These are phyloP conservation scores for Pycnonotus jocosus DNA, from an alignment of 2,113 vertebrate genomes.

Conservation along the genomic window DNA sequence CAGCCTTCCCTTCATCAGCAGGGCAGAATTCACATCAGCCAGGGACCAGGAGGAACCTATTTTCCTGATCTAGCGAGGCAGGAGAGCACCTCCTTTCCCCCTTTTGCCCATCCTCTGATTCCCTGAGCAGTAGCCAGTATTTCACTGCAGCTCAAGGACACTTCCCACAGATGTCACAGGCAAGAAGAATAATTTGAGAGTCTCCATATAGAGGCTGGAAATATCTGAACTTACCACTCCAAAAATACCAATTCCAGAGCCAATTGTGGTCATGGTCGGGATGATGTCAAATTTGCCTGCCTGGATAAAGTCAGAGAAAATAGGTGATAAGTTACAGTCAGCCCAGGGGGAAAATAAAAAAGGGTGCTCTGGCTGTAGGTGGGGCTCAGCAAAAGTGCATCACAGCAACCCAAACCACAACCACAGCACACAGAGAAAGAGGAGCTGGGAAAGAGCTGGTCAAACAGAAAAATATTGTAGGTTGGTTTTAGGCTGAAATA, in stretches of 20 bases:
- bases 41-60: background rate
- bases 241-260: conserved; percentile 96
- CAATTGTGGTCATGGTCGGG: conserved; percentile 92
- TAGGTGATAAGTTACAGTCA: background rate
- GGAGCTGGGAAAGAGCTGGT: background rate
- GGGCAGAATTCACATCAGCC: background rate
- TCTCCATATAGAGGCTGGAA: background rate
- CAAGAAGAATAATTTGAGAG: background rate
- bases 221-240: conserved; percentile 85
- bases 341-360: accelerated
- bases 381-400: background rate
- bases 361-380: background rate
- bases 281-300: conserved; percentile 97
- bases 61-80: background rate
- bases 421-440: background rate
- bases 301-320: conserved; percentile 61
- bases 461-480: background rate
- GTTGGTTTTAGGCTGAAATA: background rate
- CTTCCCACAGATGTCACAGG: background rate
- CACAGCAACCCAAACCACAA: background rate
- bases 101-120: background rate
- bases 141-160: background rate
- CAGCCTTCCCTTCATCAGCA: background rate
- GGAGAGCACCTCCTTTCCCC: background rate
- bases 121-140: background rate